Conservation (phyloP, 1,140 invertebrate species). For the Achatina immaculata region DNA sequence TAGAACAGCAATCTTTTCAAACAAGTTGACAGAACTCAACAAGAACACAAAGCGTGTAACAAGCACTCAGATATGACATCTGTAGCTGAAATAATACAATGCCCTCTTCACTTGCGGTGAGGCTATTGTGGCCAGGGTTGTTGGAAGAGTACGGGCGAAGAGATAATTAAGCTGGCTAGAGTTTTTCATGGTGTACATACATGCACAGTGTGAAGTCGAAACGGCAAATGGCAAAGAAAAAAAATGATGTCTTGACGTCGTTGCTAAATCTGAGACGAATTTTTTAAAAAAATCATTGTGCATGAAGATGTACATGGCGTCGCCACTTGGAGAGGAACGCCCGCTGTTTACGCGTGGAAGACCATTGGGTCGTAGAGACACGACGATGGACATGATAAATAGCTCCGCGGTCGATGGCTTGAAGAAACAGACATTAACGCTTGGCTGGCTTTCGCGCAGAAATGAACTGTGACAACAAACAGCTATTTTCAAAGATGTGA, state of each 20-base stretch:
- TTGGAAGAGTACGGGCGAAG: neutral
- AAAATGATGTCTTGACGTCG: neutral
- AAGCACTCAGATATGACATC: neutral
- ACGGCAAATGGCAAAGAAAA: neutral
- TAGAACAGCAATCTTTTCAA: neutral
- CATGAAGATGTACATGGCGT: neutral
- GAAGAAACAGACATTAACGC: neutral
- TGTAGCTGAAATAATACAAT: neutral
- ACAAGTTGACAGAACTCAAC: neutral
- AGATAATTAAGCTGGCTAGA: neutral
- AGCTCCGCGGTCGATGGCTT: neutral
- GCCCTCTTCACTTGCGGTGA: neutral
- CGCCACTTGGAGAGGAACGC: neutral
- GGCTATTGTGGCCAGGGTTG: neutral
- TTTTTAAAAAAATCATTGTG: neutral
- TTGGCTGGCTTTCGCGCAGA: neutral
- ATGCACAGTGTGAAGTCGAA: conserved; percentile 16
- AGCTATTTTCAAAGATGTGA: neutral
- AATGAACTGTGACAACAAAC: conserved; percentile 1
- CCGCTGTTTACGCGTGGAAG: neutral
- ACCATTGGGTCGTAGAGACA: neutral
- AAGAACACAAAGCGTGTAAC: neutral
- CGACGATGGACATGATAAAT: neutral
- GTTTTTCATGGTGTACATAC: conserved; percentile 12
- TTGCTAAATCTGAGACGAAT: too few relatives aligned